Evolutionary conservation across 2,113 vertebrate genomes (phyloP).

Genomic region (Athene noctua): DNA sequence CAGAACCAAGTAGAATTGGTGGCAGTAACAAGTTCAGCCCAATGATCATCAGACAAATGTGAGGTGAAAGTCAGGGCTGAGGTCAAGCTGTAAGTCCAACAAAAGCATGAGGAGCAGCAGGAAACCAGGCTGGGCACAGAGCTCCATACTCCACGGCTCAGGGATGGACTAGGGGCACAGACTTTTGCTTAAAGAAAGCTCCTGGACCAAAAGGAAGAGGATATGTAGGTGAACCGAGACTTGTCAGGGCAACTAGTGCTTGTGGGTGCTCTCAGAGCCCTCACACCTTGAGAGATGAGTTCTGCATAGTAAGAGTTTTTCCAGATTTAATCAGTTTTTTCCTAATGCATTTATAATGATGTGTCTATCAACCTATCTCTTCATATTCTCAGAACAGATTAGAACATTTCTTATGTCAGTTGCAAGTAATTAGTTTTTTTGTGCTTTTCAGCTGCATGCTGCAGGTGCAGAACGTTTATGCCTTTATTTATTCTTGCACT

Average conservation of each 20-base stretch:
- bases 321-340: neutral
- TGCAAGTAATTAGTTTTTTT: neutral
- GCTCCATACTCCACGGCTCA: neutral
- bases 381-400: neutral
- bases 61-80: neutral
- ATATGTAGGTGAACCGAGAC: accelerated
- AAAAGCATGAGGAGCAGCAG: neutral
- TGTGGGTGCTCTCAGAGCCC: neutral
- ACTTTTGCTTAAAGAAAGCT: neutral
- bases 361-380: neutral
- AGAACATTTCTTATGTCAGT: neutral
- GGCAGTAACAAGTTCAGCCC: neutral
- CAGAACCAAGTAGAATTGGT: neutral
- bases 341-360: neutral
- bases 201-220: neutral
- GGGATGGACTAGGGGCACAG: neutral
- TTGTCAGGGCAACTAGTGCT: neutral
- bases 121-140: neutral
- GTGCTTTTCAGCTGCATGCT: neutral
- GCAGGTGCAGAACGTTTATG: neutral
- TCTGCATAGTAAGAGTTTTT: neutral
- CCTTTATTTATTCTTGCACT: neutral
- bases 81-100: neutral
- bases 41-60: neutral
- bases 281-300: neutral